phyloP scores from a whole-genome alignment of 2,797 vertebrate genomes.

The Channallabes apus region DNA sequence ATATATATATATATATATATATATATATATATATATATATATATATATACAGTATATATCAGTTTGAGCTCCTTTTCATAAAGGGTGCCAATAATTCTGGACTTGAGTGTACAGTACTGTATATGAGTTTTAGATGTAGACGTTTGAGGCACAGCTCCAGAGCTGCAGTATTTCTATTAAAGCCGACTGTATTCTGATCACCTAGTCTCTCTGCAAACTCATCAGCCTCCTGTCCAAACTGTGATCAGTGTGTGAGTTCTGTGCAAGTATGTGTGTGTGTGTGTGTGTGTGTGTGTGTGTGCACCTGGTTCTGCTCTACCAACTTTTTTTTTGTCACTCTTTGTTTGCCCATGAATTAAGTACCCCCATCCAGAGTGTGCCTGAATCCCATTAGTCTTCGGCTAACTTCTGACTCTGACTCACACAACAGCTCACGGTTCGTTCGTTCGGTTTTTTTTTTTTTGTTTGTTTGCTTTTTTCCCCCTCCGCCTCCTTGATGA shows the following conservation, averaged over 20 bases:
- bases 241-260: constrained; percentile 10
- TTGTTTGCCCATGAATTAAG: constrained; percentile 25
- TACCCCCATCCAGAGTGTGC: constrained; percentile 6
- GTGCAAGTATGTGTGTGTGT: neutral
- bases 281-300: constrained; percentile 1
- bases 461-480: neutral
- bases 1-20: too few species aligned
- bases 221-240: constrained; percentile 18
- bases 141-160: neutral
- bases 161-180: neutral
- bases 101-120: too few species aligned
- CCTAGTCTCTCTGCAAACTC: neutral
- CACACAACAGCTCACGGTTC: neutral
- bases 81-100: too few species aligned
- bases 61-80: too few species aligned
- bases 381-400: constrained; percentile 20
- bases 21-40: too few species aligned
- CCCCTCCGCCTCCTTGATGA: constrained; percentile 1
- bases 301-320: constrained; percentile 1
- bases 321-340: neutral
- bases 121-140: too few species aligned
- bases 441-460: too few species aligned
- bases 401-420: constrained; percentile 21
- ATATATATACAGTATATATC: too few species aligned
- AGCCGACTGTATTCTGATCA: constrained; percentile 3